Base-by-base conservation (phyloP, 1,140 invertebrate genomes). In the Neuroterus valhalla region DNA sequence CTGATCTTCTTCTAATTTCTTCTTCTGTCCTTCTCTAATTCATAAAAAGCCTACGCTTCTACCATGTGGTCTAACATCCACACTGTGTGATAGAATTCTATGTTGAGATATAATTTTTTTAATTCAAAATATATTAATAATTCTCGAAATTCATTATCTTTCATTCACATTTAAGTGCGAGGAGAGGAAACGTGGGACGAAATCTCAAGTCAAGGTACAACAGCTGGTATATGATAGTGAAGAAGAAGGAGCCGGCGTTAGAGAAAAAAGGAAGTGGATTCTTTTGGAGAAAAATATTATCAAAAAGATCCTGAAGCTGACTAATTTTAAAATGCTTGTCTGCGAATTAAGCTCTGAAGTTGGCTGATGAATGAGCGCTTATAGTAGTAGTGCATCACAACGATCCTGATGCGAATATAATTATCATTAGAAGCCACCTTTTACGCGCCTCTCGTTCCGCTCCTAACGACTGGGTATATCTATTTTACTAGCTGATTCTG, bases 321-420 rank as follows among this genome's bases (percentile, higher is more conserved):
- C 77, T 75, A 75, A 79, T 79, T 79, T 77, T 78, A 78, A 78
- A 78, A 70, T 71, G 77, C 70, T 76, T 77, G 75, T 31, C 75
- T 72, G 42, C 73, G 68, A 52, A 70, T 71, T 68, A 68, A 79
- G 55, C 71, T 75, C 46, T 71, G 55, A 74, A 62, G 52, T 62
- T 38, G 52, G 68, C 74, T 79, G 75, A 79, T 74, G 78, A 71
- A 79, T 71, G 78, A 73, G 75, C 78, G 71, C 55, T n/a, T n/a
- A 68, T 69, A 66, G 75, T 71, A 55, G 19, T 55, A 55, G n/a
- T n/a, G n/a, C 50, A 55, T 55, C 50, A 46, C 71, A 71, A 55
- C 52, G 48, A 50, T 55, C 68, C 75, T 79, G 77, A 79, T 79
- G 78, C 78, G 78, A 79, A 79, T 79, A 79, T 79, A 79, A 77